A percentile compares a stretch with the other conserved stretches of the same genome.
phyloP scores from a whole-genome alignment of 2,797 vertebrate species.

The Esox lucius region DNA sequence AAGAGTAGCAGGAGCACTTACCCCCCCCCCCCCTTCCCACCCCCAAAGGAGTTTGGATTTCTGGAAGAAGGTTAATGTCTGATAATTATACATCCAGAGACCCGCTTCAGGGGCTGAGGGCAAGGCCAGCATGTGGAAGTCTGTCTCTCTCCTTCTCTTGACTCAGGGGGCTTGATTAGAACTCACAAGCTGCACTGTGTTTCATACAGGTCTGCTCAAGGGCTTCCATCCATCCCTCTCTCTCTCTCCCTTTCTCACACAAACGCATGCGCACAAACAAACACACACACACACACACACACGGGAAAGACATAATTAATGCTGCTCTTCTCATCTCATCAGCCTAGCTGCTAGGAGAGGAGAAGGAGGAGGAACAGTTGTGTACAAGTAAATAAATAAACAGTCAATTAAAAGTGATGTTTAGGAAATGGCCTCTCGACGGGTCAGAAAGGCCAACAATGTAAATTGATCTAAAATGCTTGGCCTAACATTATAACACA shows the following conservation, averaged over 20 bases:
- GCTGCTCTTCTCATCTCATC: constrained; percentile 14
- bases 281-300: not conserved
- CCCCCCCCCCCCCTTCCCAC: constrained; percentile 11
- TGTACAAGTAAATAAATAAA: constrained; percentile 27
- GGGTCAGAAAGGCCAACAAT: constrained; percentile 8
- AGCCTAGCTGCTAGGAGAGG: not conserved
- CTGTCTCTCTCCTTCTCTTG: constrained; percentile 21
- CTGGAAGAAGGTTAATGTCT: constrained; percentile 47
- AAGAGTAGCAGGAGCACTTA: constrained; percentile 17
- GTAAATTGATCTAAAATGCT: constrained; percentile 29
- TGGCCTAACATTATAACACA: not conserved
- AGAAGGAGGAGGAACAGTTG: constrained; percentile 12
- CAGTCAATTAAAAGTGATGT: constrained; percentile 20
- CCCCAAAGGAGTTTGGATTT: constrained; percentile 19
- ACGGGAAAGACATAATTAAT: constrained; percentile 9
- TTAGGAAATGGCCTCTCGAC: constrained; percentile 14
- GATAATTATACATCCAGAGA: constrained; percentile 49
- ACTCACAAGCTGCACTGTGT: constrained; percentile 26
- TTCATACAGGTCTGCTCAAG: constrained; percentile 23
- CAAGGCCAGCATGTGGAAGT: constrained; percentile 13
- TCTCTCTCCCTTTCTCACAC: not conserved
- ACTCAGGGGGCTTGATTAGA: constrained; percentile 39
- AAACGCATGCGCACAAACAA: not conserved
- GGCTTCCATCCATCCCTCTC: not conserved
- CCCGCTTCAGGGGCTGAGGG: constrained; percentile 1